Conservation (phyloP, 1,140 invertebrate species). For the Pectinophora gossypiella region DNA sequence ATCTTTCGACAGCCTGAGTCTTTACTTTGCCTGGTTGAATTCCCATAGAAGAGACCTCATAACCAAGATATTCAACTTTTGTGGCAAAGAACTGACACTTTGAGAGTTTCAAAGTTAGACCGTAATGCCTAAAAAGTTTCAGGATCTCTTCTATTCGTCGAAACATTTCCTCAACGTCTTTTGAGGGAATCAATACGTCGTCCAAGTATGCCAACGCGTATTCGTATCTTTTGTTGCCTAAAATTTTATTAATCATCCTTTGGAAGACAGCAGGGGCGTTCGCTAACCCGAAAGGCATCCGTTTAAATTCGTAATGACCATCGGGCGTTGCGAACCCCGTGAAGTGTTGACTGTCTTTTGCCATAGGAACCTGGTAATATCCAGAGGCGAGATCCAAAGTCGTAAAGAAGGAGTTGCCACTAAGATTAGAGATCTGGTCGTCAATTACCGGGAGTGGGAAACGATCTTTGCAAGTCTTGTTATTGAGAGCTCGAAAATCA, state of each 20-base stretch:
- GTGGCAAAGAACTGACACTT: conserved; percentile 8
- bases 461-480: conserved; percentile 16
- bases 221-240: conserved; percentile 6
- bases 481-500: conserved; percentile 59
- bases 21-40: conserved; percentile 3
- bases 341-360: background rate
- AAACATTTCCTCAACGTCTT: conserved; percentile 26
- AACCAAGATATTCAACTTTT: conserved; percentile 4
- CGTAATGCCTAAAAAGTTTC: conserved; percentile 4
- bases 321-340: conserved; percentile 18
- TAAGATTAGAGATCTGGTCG: conserved; percentile 15
- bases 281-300: conserved; percentile 7
- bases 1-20: background rate
- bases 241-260: too few species aligned
- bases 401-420: conserved; percentile 20
- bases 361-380: conserved; percentile 2
- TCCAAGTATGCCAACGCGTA: conserved; percentile 22
- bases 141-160: conserved; percentile 11
- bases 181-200: conserved; percentile 21
- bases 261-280: conserved; percentile 11
- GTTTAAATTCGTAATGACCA: conserved; percentile 18
- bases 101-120: conserved; percentile 2
- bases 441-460: conserved; percentile 21
- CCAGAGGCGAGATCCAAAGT: conserved; percentile 20
- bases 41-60: conserved; percentile 1